Base-by-base conservation (phyloP, 2,113 vertebrate species). In the Cryptotis parvus region DNA sequence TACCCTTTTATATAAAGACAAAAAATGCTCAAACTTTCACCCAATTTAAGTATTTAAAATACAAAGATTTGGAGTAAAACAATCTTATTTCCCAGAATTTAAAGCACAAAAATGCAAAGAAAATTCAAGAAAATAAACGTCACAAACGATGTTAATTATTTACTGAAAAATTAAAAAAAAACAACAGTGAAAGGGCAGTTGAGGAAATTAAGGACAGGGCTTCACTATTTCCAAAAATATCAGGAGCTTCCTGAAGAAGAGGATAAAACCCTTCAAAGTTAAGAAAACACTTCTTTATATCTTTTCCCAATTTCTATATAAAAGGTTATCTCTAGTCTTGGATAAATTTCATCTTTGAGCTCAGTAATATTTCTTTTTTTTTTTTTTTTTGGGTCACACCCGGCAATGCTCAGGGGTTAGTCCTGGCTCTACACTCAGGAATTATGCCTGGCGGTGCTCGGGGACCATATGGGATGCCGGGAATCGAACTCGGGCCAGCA, bases 61-160 rank as follows among this genome's bases (percentile, higher is more conserved):
- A 89, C 68, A 89, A 55, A 20, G 31, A 65, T 58, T 4, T 52
- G 29, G 72, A 90, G 12, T 81, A 68, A 94, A 85, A 84, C 6
- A 43, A 78, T 45, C 91, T 95, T 49, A 49, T 7, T 61, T 90
- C 22, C 78, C 37, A 5, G 89, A 89, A 92, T 41, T 90, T 90
- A 90, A 81, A 80, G 52, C 41, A 75, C 27, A 49, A 91, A 81
- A 95, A 87, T 35, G 27, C 22, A 58, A 2, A 58, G 18, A 89
- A 89, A 84, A 20, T 81, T 92, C 63, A 92, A 92, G 55, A 89
- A 87, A 94, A 85, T 37, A 90, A 91, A 87, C 22, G 55, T 49
- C 14, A 86, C 14, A 78, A 84, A 35, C 63, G 18, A 84, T 74
- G 29, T 58, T 77, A 80, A 79, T 55, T 84, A 86, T 45, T 68